Base-by-base conservation (phyloP, 2,888 invertebrate genomes). In the Oscheius sp. region DNA sequence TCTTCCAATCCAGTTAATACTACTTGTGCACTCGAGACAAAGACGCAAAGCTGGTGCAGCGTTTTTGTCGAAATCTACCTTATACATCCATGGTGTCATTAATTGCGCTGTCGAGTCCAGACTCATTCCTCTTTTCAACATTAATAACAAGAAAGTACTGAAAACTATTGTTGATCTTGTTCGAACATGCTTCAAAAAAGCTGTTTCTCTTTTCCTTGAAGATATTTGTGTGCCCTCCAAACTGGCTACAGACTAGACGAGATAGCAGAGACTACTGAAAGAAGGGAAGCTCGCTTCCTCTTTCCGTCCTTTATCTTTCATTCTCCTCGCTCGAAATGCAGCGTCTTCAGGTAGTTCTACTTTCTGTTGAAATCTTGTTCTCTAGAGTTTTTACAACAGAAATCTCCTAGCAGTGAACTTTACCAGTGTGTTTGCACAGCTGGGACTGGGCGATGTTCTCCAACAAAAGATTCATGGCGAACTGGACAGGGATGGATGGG, bases 401-500 rank as follows among this genome's bases (percentile, higher is more conserved):
- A 63, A 63, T 33, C 63, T 63, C 3, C 21, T 48, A 10, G 50
- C 50, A 9, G 48, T 63, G 29, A 63, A 63, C 48, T 32, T 63
- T 9, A 63, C 48, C 1, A 48, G 48, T 11, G 63, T 63, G 48
- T 63, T 63, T 63, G 48, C 32, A 58, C 81, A 81, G 66, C 76
- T 81, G 33, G 81, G 81, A 74, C 76, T 78, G 10, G 81, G 79
- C 63, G 81, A 81, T 65, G 70, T 81, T 37, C 72, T 81, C 55
- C 81, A 81, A 57, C 81, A 81, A 59, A 70, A 79, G 59, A 76
- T 81, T 50, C 79, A 79, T 76, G 81, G 79, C 59, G 81, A 81
- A 48, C 72, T 79, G 73, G 73, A 76, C 60, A 70, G 68, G 7
- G 68, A 76, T 57, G 81, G 81, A 60, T 81, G 81, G 81, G 79